Base-by-base conservation (phyloP, 2,113 vertebrate species). In the Cryptotis parvus region DNA sequence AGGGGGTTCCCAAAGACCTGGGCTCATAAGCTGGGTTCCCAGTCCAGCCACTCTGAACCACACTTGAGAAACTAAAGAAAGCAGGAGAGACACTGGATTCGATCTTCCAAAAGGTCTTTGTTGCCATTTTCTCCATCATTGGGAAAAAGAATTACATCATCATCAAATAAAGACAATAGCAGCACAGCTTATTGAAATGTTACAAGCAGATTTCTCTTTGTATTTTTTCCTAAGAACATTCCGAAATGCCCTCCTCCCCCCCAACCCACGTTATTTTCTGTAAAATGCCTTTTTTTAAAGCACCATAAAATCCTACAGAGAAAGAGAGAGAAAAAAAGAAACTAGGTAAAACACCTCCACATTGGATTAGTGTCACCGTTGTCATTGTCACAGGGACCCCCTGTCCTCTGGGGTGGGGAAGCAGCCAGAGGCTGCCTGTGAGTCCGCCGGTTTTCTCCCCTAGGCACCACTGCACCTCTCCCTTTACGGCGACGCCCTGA, bases 101-200 rank as follows among this genome's bases (percentile, higher is more conserved):
- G 58, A 92, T 95, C 93, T 94, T 94, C 94, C 94, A 97, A 94
- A 97, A 95, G 92, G 95, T 98, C 97, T 98, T 98, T 97, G 97
- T 98, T 98, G 94, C 70, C 91, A 27, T 95, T 94, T 96, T 96
- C 96, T 95, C 79, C 95, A 96, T 97, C 35, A 96, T 96, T 97
- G 79, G 87, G 96, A 97, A 97, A 97, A 92, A 97, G 97, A 96
- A 94, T 95, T 96, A 97, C 97, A 97, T 96, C 91, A 97, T 96
- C 91, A 93, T 97, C 94, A 94, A 97, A 96, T 94, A 97, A 97
- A 96, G 92, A 97, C 95, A 97, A 93, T 97, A 98, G 98, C 98
- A 98, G 97, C 98, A 98, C 97, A 97, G 97, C 96, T 92, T 92
- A 94, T 87, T 94, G 94, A 96, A 96, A 95, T 91, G 83, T 96